phyloP scores from a whole-genome alignment of 2,888 invertebrate species.

The Gymnocheta viridis region DNA sequence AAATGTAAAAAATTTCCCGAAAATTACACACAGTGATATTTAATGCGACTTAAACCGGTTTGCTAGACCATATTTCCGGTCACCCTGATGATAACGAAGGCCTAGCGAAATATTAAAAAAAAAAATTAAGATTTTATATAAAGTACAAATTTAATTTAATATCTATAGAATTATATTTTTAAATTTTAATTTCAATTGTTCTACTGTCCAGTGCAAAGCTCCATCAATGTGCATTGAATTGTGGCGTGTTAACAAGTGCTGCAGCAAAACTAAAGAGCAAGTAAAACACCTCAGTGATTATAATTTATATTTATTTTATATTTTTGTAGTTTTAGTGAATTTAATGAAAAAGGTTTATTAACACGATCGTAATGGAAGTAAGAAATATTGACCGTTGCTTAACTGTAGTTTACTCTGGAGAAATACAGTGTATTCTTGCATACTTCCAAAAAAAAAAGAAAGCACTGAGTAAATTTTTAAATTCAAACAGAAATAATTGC shows the following conservation, averaged over 20 bases:
- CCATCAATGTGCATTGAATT: neutral
- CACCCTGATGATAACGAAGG: no score
- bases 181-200: no score
- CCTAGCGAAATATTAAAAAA: no score
- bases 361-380: constrained; percentile 12
- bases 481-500: neutral
- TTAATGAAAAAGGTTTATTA: constrained; percentile 45
- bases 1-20: no score
- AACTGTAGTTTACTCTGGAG: neutral
- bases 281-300: constrained; percentile 17
- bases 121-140: no score
- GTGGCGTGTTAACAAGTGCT: constrained; percentile 35
- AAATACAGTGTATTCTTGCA: constrained; percentile 16
- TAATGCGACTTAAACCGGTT: no score
- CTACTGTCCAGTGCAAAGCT: neutral
- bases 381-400: constrained; percentile 20
- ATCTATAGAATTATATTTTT: no score
- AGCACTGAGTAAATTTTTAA: neutral
- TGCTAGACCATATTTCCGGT: no score
- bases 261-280: constrained; percentile 16
- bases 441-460: neutral
- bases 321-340: constrained; percentile 32
- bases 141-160: no score
- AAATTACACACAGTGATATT: no score
- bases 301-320: constrained; percentile 4